These are phyloP conservation scores for Notothenia rossii DNA, from an alignment of 2,113 vertebrate genomes.

Conservation along the genomic window DNA sequence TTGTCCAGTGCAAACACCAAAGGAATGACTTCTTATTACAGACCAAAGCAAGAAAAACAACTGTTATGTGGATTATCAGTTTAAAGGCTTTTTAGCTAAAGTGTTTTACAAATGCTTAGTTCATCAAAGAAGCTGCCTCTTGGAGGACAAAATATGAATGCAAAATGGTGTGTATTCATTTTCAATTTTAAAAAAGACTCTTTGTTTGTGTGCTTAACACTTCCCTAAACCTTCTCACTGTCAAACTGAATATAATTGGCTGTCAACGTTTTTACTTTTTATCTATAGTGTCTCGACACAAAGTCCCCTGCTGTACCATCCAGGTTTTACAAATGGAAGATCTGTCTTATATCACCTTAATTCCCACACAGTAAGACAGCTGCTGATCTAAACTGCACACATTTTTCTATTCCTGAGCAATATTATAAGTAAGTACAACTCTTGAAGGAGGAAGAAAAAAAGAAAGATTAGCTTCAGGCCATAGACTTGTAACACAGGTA, in stretches of 20 bases:
- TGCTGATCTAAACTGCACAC: conserved; percentile 11
- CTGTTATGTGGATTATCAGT: background rate
- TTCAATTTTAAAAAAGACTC: background rate
- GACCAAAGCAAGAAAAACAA: conserved; percentile 8
- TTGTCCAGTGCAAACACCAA: conserved; percentile 22
- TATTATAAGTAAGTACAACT: background rate
- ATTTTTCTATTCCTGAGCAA: conserved; percentile 16
- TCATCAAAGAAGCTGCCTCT: background rate
- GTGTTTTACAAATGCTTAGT: background rate
- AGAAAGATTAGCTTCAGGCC: background rate
- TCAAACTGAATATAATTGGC: conserved; percentile 25
- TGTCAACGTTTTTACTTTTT: conserved; percentile 30
- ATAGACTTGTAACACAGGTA: background rate
- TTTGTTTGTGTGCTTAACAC: background rate
- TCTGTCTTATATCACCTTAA: conserved; percentile 33
- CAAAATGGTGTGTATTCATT: background rate
- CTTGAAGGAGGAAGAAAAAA: background rate
- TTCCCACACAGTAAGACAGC: conserved; percentile 2
- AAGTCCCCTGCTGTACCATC: background rate
- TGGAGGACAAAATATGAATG: background rate
- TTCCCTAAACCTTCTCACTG: conserved; percentile 26
- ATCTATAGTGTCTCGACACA: background rate
- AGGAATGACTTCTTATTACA: conserved; percentile 13
- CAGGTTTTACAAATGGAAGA: conserved; percentile 31
- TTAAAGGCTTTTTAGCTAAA: background rate